These are phyloP conservation scores for Nemapogon koenigi DNA, from an alignment of 2,888 invertebrate genomes.

Conservation along the genomic window DNA sequence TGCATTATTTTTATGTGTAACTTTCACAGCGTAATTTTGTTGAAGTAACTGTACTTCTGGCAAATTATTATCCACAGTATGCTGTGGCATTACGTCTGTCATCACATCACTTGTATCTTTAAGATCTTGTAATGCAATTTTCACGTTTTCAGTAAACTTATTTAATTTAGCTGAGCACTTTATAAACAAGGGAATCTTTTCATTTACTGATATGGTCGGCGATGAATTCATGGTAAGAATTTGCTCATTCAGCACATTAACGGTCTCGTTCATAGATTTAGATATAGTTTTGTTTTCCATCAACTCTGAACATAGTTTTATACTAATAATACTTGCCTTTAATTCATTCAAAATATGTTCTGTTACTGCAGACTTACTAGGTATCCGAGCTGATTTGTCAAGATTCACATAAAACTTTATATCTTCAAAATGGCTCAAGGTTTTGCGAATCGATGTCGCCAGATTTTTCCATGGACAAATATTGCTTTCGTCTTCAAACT, in stretches of 20 bases:
- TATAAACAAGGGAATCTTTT: conserved; percentile 49
- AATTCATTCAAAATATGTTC: conserved; percentile 43
- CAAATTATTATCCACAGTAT: too few species aligned
- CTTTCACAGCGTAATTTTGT: too few species aligned
- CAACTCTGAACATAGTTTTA: conserved; percentile 21
- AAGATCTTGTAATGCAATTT: too few species aligned
- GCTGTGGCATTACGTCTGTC: too few species aligned
- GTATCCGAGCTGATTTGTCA: conserved; percentile 52
- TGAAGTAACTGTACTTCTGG: too few species aligned
- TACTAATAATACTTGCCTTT: conserved; percentile 25
- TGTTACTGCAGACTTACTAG: conserved; percentile 47
- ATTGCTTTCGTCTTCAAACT: conserved; percentile 16
- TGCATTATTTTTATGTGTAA: too few species aligned
- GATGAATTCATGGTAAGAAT: conserved; percentile 28
- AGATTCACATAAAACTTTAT: conserved; percentile 54
- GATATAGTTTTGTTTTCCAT: conserved; percentile 18
- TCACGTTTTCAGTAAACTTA: conserved; percentile 17
- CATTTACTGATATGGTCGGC: conserved; percentile 40
- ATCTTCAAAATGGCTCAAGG: conserved; percentile 52
- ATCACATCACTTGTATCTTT: too few species aligned
- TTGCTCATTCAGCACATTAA: conserved; percentile 23
- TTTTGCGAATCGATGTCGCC: conserved; percentile 37
- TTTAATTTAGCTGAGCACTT: conserved; percentile 27
- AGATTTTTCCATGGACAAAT: conserved; percentile 29
- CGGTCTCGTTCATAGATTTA: conserved; percentile 18